These are phyloP conservation scores for Philotrypesis tridentata DNA, from an alignment of 1,140 invertebrate genomes.

Conservation along the genomic window DNA sequence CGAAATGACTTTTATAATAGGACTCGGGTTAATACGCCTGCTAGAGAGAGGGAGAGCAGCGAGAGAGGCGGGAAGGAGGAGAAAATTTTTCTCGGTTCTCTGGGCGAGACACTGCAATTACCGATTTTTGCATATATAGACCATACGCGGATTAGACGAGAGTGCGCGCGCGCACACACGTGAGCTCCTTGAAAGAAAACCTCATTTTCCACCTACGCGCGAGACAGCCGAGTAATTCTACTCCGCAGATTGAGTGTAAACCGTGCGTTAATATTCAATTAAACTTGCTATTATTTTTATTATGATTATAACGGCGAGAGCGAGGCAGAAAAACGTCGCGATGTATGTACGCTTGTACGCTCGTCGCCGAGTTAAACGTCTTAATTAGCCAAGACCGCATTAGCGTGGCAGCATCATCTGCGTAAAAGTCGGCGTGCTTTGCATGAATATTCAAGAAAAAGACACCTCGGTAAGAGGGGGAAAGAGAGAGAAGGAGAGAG, in stretches of 20 bases:
- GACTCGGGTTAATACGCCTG: constrained; percentile 57
- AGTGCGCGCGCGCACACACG: neutral
- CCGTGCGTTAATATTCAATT: too few species aligned
- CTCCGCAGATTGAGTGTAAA: neutral
- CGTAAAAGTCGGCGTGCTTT: neutral
- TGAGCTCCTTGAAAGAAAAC: neutral
- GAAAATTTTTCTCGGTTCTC: neutral
- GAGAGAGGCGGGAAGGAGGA: neutral
- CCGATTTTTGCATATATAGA: neutral
- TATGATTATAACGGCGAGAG: too few species aligned
- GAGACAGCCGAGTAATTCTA: constrained; percentile 4
- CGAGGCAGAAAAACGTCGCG: neutral
- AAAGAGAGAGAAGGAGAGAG: too few species aligned
- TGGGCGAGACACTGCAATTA: neutral
- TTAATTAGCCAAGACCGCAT: neutral
- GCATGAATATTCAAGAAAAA: constrained; percentile 30
- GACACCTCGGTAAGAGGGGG: neutral
- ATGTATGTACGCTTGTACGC: neutral
- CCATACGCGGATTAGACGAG: neutral
- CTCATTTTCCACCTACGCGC: constrained; percentile 3
- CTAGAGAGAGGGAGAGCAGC: neutral
- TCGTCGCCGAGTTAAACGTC: neutral
- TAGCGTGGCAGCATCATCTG: neutral
- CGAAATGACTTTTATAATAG: constrained; percentile 69
- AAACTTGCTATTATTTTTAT: too few species aligned